These are phyloP conservation scores for Rhegmatorhina hoffmannsi DNA, from an alignment of 2,113 vertebrate genomes.

Conservation along the genomic window DNA sequence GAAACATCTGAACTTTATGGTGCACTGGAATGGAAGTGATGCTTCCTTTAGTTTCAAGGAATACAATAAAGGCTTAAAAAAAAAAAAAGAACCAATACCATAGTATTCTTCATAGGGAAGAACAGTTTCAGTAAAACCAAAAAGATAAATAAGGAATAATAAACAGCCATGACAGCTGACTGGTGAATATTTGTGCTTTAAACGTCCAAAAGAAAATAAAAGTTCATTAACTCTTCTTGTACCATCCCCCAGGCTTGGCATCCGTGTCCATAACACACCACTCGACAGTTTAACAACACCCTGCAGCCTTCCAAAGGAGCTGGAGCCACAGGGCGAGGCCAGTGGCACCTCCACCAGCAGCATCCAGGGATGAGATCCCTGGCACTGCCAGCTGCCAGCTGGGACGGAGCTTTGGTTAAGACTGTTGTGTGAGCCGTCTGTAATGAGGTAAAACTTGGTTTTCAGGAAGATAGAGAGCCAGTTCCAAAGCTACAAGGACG, in stretches of 20 bases:
- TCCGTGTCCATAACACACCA: background rate
- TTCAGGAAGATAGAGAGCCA: conserved; percentile 94
- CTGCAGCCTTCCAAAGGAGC: background rate
- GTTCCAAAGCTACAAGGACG: conserved; percentile 95
- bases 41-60: conserved; percentile 47
- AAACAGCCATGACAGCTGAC: conserved; percentile 58
- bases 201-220: conserved; percentile 50
- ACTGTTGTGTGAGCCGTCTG: conserved; percentile 88
- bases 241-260: conserved; percentile 21
- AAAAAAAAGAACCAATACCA: background rate
- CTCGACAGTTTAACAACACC: background rate
- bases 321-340: background rate
- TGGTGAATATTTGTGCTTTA: conserved; percentile 65
- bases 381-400: background rate
- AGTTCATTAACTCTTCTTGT: conserved; percentile 30
- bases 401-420: conserved; percentile 58
- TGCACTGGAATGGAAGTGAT: conserved; percentile 49
- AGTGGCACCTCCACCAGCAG: background rate
- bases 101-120: conserved; percentile 46
- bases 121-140: conserved; percentile 32
- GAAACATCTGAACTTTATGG: background rate
- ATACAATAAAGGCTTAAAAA: conserved; percentile 11
- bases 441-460: conserved; percentile 96
- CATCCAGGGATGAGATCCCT: background rate
- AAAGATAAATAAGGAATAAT: conserved; percentile 53